Evolutionary conservation across 2,888 invertebrate genomes (phyloP).

Genomic region (Barypeithes pellucidus): DNA sequence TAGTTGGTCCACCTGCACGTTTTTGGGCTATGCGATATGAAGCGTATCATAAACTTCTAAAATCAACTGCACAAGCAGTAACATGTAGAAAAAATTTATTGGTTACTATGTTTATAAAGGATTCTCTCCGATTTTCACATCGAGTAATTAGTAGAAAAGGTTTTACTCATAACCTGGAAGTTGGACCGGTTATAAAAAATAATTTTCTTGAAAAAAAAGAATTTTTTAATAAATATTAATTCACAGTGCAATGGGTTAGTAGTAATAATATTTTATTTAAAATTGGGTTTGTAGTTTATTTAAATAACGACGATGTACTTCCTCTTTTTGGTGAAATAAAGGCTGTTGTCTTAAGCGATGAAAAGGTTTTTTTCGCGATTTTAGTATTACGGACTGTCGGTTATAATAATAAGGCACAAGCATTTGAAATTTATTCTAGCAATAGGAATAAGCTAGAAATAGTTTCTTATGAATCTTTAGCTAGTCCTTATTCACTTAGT

Average conservation of each 20-base stretch:
- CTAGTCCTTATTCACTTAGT: background rate
- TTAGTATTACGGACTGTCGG: background rate
- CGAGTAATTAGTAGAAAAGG: background rate
- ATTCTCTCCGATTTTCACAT: background rate
- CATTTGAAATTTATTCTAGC: background rate
- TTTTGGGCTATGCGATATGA: slow-evolving; percentile 18
- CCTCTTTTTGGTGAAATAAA: background rate
- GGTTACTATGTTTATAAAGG: background rate
- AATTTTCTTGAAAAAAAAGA: background rate
- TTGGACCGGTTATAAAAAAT: background rate
- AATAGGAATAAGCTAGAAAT: background rate
- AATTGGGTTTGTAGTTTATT: background rate
- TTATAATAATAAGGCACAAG: background rate
- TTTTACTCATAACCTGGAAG: background rate
- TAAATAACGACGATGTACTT: background rate
- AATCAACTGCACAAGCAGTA: background rate
- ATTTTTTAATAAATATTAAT: background rate
- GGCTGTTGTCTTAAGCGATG: background rate
- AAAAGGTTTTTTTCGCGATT: background rate
- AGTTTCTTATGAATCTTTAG: background rate
- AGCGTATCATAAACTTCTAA: slow-evolving; percentile 7
- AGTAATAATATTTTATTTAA: background rate
- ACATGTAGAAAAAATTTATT: slow-evolving; percentile 13
- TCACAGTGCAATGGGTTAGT: background rate
- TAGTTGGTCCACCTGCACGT: background rate